A percentile compares a stretch with the other conserved stretches of the same genome.
phyloP scores from a whole-genome alignment of 2,888 invertebrate genomes.

The Hyposoter dolosus region DNA sequence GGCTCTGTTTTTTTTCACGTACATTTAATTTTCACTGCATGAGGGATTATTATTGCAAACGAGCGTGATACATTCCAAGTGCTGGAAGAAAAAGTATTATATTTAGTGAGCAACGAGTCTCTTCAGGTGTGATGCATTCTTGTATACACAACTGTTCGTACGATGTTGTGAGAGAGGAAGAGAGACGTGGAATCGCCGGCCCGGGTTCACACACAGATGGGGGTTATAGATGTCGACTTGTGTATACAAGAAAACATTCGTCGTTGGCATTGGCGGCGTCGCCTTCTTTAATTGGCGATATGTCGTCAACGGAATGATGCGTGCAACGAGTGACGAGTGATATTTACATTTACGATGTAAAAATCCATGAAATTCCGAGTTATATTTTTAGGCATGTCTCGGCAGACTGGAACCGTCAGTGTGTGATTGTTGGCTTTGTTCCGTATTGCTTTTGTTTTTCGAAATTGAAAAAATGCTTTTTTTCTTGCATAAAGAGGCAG shows the following conservation, averaged over 20 bases:
- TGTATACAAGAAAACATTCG: slow-evolving; percentile 17
- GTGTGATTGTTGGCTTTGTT: not conserved
- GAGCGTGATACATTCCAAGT: slow-evolving; percentile 21
- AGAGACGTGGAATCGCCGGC: slow-evolving; percentile 17
- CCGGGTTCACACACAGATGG: slow-evolving; percentile 11
- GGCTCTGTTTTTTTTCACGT: not conserved
- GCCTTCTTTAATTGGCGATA: slow-evolving; percentile 69
- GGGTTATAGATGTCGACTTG: not conserved
- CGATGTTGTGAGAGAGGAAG: slow-evolving; percentile 34
- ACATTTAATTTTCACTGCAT: slow-evolving; percentile 5
- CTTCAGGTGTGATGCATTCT: slow-evolving; percentile 71
- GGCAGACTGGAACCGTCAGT: not conserved
- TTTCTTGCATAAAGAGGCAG: not conserved
- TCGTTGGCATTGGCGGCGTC: slow-evolving; percentile 59
- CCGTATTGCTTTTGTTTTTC: not conserved
- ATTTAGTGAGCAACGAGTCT: slow-evolving; percentile 67
- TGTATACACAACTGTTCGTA: slow-evolving; percentile 74
- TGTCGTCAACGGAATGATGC: slow-evolving; percentile 72
- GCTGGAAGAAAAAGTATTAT: slow-evolving; percentile 32
- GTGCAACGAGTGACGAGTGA: slow-evolving; percentile 41
- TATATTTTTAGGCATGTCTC: slow-evolving; percentile 20
- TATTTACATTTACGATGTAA: slow-evolving; percentile 35
- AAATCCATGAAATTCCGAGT: slow-evolving; percentile 12
- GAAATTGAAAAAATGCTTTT: not conserved
- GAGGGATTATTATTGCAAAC: not conserved